A percentile compares a stretch with the other conserved stretches of the same genome.
These are phyloP conservation scores for Microhierax caerulescens DNA, from an alignment of 2,797 vertebrate species.

Conservation along the genomic window DNA sequence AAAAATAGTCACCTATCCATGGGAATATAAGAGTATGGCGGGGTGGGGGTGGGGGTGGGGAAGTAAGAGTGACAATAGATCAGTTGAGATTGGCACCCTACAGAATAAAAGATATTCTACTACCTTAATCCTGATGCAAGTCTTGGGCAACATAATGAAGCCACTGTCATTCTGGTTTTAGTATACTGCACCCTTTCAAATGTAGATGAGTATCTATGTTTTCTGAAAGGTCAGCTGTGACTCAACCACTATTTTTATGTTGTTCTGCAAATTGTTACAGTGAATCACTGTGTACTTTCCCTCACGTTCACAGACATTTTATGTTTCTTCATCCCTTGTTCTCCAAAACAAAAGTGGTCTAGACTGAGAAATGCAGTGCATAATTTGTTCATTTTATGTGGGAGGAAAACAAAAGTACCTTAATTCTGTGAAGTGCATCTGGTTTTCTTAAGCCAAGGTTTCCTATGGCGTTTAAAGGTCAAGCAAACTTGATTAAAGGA, in stretches of 20 bases:
- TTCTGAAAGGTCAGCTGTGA: slow-evolving; percentile 56
- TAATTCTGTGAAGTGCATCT: not conserved
- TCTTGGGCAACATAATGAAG: not conserved
- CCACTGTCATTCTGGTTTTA: not conserved
- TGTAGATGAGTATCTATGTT: not conserved
- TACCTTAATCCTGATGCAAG: not conserved
- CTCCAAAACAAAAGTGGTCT: slow-evolving; percentile 7
- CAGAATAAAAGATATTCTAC: not conserved
- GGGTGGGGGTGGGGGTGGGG: too few relatives aligned
- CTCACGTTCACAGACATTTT: not conserved
- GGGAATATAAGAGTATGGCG: not conserved
- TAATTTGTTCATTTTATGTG: not conserved
- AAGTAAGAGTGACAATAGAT: not conserved
- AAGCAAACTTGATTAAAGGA: not conserved
- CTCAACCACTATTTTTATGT: slow-evolving; percentile 54
- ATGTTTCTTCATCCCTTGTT: not conserved
- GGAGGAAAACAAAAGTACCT: slow-evolving; percentile 21
- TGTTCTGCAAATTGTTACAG: slow-evolving; percentile 26
- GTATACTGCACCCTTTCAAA: not conserved
- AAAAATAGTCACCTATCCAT: not conserved
- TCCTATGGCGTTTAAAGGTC: not conserved
- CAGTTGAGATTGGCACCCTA: not conserved
- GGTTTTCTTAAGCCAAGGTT: not conserved
- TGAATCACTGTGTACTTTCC: slow-evolving; percentile 51
- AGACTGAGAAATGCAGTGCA: not conserved